Percentiles rank a stretch among this genome's conserved stretches.
These are phyloP conservation scores for Muscicapa adusta DNA, from an alignment of 2,113 vertebrate species.

Conservation along the genomic window DNA sequence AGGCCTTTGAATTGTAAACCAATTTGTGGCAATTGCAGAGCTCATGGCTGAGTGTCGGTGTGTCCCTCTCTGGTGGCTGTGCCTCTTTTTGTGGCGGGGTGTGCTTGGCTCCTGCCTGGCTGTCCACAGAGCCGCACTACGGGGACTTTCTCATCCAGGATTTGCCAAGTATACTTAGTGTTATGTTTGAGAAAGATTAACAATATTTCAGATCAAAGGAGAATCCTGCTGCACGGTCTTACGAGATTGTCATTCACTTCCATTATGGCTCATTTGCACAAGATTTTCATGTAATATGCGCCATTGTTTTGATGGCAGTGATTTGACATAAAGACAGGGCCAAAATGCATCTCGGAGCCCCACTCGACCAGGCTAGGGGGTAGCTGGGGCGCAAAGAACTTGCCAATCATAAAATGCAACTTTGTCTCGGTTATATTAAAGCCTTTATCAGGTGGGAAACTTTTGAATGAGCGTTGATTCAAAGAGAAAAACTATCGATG, in stretches of 20 bases:
- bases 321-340: constrained; percentile 77
- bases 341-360: constrained; percentile 62
- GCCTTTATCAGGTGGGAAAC: constrained; percentile 79
- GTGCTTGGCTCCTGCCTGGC: constrained; percentile 39
- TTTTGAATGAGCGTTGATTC: constrained; percentile 54
- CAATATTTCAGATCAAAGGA: constrained; percentile 87
- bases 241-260: constrained; percentile 82
- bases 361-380: constrained; percentile 54
- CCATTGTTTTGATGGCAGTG: constrained; percentile 81
- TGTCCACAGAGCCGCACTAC: constrained; percentile 22
- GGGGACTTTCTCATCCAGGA: constrained; percentile 67
- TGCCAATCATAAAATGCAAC: constrained; percentile 75
- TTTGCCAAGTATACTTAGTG: constrained; percentile 72
- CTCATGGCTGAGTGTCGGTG: not conserved
- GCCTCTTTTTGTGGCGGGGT: constrained; percentile 11
- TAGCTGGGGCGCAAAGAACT: constrained; percentile 65
- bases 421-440: constrained; percentile 57
- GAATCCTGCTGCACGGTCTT: constrained; percentile 82
- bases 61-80: not conserved
- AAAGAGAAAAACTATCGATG: constrained; percentile 73
- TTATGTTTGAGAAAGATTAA: constrained; percentile 79
- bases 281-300: constrained; percentile 86
- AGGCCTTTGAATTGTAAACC: not conserved
- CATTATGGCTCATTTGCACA: constrained; percentile 83
- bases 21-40: constrained; percentile 16